Evolutionary conservation across 2,888 invertebrate species (phyloP).

Genomic region (Brenthis ino): DNA sequence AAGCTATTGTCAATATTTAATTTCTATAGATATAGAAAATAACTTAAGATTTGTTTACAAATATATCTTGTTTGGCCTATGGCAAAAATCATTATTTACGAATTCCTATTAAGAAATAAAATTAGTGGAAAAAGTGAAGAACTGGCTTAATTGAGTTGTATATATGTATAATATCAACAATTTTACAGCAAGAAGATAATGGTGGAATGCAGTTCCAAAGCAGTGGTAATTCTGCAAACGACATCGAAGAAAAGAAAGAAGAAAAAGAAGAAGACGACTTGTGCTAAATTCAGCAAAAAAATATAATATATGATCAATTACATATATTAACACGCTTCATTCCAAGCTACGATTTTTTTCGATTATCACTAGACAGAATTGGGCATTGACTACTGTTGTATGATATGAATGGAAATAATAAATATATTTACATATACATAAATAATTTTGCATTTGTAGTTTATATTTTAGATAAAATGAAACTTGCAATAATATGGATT

Average conservation of each 20-base stretch:
- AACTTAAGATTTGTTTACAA: too few relatives aligned
- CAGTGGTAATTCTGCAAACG: background rate
- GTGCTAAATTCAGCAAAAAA: constrained; percentile 37
- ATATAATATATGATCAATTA: background rate
- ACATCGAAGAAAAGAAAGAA: constrained; percentile 45
- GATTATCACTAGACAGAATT: constrained; percentile 12
- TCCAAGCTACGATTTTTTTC: background rate
- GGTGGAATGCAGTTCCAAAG: constrained; percentile 3
- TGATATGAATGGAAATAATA: background rate
- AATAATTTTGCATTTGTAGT: constrained; percentile 18
- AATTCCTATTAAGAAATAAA: too few relatives aligned
- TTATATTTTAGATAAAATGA: background rate
- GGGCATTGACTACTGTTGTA: constrained; percentile 9
- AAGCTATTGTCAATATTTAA: too few relatives aligned
- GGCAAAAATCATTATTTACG: too few relatives aligned
- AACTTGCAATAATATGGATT: background rate
- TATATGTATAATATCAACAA: too few relatives aligned
- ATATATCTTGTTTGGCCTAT: background rate
- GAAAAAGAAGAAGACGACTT: constrained; percentile 58
- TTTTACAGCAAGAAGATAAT: constrained; percentile 16
- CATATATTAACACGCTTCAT: background rate
- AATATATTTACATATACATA: background rate
- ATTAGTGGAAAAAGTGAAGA: too few relatives aligned
- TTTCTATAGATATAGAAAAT: too few relatives aligned
- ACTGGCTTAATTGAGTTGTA: too few relatives aligned